A percentile compares a stretch with the other conserved stretches of the same genome.
Evolutionary conservation across 1,140 invertebrate genomes (phyloP).

Genomic region (Geopemphigus sp.): DNA sequence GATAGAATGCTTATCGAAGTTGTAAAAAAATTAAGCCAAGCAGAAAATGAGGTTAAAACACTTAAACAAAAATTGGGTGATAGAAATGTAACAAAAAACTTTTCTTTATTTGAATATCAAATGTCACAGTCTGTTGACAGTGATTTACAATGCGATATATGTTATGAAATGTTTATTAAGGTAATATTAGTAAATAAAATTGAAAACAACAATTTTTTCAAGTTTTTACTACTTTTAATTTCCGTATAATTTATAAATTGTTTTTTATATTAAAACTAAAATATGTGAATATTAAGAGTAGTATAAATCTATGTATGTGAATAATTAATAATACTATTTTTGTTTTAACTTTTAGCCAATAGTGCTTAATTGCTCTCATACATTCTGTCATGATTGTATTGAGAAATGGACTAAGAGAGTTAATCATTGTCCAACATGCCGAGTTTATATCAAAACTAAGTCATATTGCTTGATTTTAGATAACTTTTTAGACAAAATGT

Average conservation of each 20-base stretch:
- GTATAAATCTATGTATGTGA: no score
- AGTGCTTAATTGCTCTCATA: constrained; percentile 43
- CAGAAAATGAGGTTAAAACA: not conserved
- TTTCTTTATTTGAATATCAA: constrained; percentile 31
- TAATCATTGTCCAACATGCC: constrained; percentile 36
- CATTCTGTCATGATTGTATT: constrained; percentile 41
- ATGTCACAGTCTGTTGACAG: constrained; percentile 7
- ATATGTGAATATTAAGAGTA: no score
- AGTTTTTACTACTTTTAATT: not conserved
- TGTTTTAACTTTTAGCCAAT: constrained; percentile 11
- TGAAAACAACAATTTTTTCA: not conserved
- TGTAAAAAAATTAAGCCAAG: constrained; percentile 41
- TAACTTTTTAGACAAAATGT: constrained; percentile 38
- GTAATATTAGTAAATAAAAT: not conserved
- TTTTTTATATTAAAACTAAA: no score
- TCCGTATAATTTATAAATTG: not conserved
- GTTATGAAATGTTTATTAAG: constrained; percentile 42
- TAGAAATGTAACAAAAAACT: constrained; percentile 1
- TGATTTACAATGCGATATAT: constrained; percentile 41
- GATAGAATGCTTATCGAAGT: constrained; percentile 22
- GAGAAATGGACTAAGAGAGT: constrained; percentile 34
- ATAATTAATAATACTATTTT: not conserved
- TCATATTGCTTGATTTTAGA: constrained; percentile 33
- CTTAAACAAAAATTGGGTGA: constrained; percentile 21
- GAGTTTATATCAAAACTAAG: constrained; percentile 33